Conservation (phyloP, 1,140 invertebrate species). For the Semibalanus balanoides region DNA sequence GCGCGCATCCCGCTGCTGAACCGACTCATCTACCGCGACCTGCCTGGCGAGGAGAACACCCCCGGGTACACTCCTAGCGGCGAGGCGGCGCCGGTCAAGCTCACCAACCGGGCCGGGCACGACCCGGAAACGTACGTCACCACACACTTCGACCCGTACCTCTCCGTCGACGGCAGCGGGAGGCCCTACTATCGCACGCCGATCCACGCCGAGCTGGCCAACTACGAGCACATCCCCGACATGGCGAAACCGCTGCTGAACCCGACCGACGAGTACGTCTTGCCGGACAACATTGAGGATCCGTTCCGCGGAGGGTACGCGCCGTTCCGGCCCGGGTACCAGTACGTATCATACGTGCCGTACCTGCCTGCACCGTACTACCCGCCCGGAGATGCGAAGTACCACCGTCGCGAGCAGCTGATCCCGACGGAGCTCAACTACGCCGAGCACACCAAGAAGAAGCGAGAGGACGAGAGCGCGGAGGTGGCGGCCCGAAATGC, state of each 20-base stretch:
- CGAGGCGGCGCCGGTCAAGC: too few relatives aligned
- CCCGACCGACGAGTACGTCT: neutral
- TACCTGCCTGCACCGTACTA: neutral
- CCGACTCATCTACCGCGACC: neutral
- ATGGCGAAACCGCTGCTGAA: neutral
- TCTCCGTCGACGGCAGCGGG: neutral
- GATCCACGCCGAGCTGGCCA: neutral
- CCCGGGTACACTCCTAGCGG: neutral
- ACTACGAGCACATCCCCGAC: neutral
- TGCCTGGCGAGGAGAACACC: neutral
- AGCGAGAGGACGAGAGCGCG: neutral
- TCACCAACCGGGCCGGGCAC: neutral
- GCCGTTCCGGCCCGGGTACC: neutral
- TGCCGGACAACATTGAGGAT: neutral
- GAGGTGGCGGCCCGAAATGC: neutral
- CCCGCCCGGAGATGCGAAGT: neutral
- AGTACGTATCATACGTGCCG: neutral
- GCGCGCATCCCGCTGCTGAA: neutral
- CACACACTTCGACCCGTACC: neutral
- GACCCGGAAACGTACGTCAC: too few relatives aligned
- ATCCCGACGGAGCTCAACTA: neutral
- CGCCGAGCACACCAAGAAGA: neutral
- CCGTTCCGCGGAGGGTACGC: neutral
- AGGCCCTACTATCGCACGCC: neutral
- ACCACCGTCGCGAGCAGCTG: neutral